Evolutionary conservation across 2,113 vertebrate species (phyloP).

Genomic region (Crotalus tigris): DNA sequence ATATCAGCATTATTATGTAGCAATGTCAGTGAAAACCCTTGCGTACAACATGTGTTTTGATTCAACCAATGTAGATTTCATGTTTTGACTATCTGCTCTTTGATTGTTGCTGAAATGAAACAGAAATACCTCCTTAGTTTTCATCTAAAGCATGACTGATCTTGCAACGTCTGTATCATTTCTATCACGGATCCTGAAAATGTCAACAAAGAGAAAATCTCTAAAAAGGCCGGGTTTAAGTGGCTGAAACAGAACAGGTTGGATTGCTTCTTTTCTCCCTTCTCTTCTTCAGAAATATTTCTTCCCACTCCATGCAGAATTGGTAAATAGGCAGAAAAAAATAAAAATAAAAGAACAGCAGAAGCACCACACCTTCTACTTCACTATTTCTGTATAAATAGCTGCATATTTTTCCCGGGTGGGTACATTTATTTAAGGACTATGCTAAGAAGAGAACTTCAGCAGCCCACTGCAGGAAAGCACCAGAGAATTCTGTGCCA

Average conservation of each 20-base stretch:
- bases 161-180: background rate
- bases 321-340: background rate
- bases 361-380: background rate
- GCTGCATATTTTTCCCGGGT: background rate
- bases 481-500: no score
- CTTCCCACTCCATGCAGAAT: background rate
- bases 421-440: background rate
- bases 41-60: background rate
- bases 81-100: background rate
- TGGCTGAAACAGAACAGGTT: conserved; percentile 19
- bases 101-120: background rate
- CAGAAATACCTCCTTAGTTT: background rate
- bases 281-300: conserved; percentile 6
- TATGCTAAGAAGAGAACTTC: background rate
- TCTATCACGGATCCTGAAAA: background rate
- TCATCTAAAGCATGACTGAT: background rate
- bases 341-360: background rate
- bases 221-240: background rate
- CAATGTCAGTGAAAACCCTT: background rate
- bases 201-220: background rate
- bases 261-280: background rate
- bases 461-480: background rate
- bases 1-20: conserved; percentile 2
- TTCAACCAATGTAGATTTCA: background rate
- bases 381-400: background rate